Evolutionary conservation across 1,140 invertebrate species (phyloP).

Genomic region (Apis dorsata): DNA sequence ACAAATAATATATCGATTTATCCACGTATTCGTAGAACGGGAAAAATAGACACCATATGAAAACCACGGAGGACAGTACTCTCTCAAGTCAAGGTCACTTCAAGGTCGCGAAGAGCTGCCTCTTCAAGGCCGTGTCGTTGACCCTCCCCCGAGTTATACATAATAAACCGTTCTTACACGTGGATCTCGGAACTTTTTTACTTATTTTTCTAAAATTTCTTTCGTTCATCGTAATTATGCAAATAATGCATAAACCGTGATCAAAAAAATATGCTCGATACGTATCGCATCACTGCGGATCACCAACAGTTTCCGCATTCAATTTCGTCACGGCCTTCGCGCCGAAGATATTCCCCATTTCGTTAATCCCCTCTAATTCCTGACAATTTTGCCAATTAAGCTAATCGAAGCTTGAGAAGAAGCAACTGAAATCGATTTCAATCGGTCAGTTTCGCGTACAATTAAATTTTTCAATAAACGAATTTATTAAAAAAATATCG

Average conservation of each 20-base stretch:
- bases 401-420: background rate
- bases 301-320: background rate
- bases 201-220: background rate
- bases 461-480: too few species aligned
- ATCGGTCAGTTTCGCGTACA: too few species aligned
- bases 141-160: too few species aligned
- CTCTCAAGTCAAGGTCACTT: background rate
- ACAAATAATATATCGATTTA: background rate
- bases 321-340: background rate
- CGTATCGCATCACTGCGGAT: background rate
- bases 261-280: conserved; percentile 4
- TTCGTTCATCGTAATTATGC: background rate
- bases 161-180: background rate
- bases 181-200: background rate
- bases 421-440: background rate
- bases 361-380: conserved; percentile 23
- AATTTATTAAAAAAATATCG: too few species aligned
- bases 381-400: conserved; percentile 37
- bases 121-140: too few species aligned
- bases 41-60: too few species aligned
- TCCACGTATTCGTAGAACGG: background rate
- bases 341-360: background rate
- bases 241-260: background rate
- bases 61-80: background rate
- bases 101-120: background rate